These are phyloP conservation scores for Zosterops lateralis DNA, from an alignment of 2,113 vertebrate species.

Conservation along the genomic window DNA sequence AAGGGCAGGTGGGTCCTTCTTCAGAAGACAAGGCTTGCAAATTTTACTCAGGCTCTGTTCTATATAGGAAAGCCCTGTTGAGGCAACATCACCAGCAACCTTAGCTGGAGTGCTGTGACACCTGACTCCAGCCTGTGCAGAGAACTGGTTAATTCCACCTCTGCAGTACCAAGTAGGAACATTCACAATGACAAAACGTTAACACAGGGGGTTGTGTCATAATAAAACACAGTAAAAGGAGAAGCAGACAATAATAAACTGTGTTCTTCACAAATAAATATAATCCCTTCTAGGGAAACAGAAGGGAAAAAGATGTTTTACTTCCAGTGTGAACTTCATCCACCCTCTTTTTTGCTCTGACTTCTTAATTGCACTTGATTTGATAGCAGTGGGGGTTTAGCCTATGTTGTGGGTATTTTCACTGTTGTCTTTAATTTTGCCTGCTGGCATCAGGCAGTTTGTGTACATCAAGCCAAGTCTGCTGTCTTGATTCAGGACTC, in stretches of 20 bases:
- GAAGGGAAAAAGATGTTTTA: background rate
- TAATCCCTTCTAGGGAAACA: background rate
- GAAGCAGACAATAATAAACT: background rate
- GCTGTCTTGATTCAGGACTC: background rate
- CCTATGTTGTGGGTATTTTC: background rate
- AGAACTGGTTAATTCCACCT: background rate
- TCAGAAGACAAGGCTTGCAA: background rate
- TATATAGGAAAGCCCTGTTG: background rate
- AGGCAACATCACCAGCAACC: background rate
- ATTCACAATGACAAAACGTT: background rate
- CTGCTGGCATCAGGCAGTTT: constrained; percentile 3
- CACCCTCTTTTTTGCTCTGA: background rate
- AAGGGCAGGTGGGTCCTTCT: background rate
- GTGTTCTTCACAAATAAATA: background rate
- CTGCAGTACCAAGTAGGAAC: background rate
- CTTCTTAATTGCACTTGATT: constrained; percentile 37
- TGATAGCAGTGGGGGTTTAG: constrained; percentile 22
- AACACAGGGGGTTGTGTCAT: background rate
- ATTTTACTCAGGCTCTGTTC: background rate
- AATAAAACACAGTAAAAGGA: background rate
- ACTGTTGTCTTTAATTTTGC: background rate
- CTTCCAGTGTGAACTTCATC: background rate
- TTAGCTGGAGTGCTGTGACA: background rate
- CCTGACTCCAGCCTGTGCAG: background rate
- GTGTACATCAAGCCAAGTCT: background rate